Base-by-base conservation (phyloP, 2,888 invertebrate genomes). In the Bellardia pandia region DNA sequence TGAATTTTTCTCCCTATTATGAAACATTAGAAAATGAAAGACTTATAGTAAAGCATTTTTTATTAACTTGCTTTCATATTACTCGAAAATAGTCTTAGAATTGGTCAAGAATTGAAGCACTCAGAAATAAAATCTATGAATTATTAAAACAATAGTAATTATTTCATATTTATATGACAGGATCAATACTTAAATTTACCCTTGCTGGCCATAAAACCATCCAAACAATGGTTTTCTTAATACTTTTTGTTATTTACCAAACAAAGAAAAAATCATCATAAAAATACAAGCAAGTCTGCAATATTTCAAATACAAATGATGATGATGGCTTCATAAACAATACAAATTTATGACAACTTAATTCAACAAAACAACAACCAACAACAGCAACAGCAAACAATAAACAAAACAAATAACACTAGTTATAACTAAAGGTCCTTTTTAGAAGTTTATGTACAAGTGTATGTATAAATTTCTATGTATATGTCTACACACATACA, bases 251-350 rank as follows among this genome's bases (percentile, higher is more conserved):
- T 75, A 58, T 81, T 75, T 68, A 68, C 74, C n/a, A 30, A 66
- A 64, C 3, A 64, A 30, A 16, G 42, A 33, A 45, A 72, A 23
- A 64, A 72, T 11, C 14, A 37, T 48, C n/a, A 45, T 7, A 3
- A 45, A 48, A 62, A 72, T 23, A 30, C 37, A 40, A 74, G 56
- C 37, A 11, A 76, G 51, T 64, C n/a, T 58, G 37, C 75, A 86
- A 83, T 79, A 83, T 79, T 79, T 83, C 56, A 77, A 79, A 72
- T 14, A 45, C 9, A 72, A 80, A 80, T 77, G 58, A 86, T 77
- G 86, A 72, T 86, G 86, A 86, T 84, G 83, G 80, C 60, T 86
- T 77, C 83, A 86, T 86, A 88, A 87, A 88, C 87, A 82, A 82
- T 53, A 78, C 33, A 75, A 85, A 88, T 78, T 85, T 85, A 75